Conservation (phyloP, 2,888 invertebrate species). For the Tortrix viridana region DNA sequence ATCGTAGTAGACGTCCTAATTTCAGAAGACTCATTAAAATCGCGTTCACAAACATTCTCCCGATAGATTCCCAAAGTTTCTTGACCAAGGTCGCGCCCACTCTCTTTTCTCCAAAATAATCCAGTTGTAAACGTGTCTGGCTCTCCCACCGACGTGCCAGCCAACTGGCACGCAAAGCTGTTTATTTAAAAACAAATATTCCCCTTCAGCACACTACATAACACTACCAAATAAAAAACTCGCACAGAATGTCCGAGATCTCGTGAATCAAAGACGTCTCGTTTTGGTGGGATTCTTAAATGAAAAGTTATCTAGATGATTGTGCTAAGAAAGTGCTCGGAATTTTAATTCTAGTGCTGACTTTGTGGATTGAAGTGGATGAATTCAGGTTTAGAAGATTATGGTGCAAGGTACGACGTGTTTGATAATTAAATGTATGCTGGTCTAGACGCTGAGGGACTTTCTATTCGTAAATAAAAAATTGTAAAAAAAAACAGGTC, state of each 20-base stretch:
- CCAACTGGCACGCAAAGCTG: slow-evolving; percentile 43
- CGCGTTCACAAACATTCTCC: background rate
- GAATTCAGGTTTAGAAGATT: slow-evolving; percentile 16
- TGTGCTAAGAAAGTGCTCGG: slow-evolving; percentile 42
- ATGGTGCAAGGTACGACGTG: slow-evolving; percentile 14
- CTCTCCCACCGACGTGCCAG: slow-evolving; percentile 33
- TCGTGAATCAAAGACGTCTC: background rate
- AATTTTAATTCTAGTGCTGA: slow-evolving; percentile 42
- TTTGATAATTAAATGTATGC: background rate
- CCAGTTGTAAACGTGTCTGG: slow-evolving; percentile 39
- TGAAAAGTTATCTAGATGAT: slow-evolving; percentile 41
- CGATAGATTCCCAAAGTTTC: slow-evolving; percentile 5
- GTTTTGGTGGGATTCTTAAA: slow-evolving; percentile 37
- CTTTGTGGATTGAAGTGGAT: slow-evolving; percentile 47
- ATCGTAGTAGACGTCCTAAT: background rate
- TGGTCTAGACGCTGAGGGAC: no score
- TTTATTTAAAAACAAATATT: slow-evolving; percentile 42
- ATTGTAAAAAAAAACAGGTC: no score
- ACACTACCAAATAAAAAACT: slow-evolving; percentile 12
- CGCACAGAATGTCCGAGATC: background rate
- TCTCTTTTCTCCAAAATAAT: slow-evolving; percentile 47
- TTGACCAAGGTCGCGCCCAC: slow-evolving; percentile 25
- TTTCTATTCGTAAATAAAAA: no score
- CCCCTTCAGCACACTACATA: slow-evolving; percentile 19
- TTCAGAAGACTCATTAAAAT: background rate